Conservation (phyloP, 2,888 invertebrate genomes). For the Polymixis flavicincta region DNA sequence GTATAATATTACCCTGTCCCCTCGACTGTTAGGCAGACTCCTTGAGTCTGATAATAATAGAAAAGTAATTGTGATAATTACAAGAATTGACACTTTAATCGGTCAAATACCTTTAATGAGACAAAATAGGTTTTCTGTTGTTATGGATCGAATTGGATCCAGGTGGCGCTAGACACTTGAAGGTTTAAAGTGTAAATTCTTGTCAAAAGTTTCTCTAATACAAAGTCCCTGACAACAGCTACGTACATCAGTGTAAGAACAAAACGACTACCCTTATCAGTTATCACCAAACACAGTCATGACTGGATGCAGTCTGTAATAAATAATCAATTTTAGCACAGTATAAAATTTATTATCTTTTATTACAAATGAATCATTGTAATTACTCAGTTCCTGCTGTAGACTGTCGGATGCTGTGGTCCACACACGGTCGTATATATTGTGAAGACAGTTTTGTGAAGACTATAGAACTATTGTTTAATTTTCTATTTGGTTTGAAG, state of each 20-base stretch:
- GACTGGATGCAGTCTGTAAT: conserved; percentile 31
- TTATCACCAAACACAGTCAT: conserved; percentile 25
- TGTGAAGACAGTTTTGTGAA: not conserved
- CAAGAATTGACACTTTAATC: no score
- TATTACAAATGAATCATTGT: conserved; percentile 64
- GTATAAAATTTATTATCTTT: conserved; percentile 47
- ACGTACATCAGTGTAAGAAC: not conserved
- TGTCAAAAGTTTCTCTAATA: not conserved
- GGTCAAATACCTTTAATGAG: no score
- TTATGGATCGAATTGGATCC: no score
- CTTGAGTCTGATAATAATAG: no score
- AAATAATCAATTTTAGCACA: conserved; percentile 53
- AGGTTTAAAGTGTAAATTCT: no score
- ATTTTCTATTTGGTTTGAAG: not conserved
- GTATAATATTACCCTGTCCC: no score
- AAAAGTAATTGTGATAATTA: no score
- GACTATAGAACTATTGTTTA: not conserved
- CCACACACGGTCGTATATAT: conserved; percentile 27
- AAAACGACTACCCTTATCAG: conserved; percentile 16
- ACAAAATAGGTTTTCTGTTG: no score
- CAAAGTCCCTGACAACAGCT: not conserved
- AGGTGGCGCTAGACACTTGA: no score
- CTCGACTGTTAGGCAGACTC: no score
- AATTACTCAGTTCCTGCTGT: conserved; percentile 67
- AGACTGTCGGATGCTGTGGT: conserved; percentile 41